Percentiles rank a stretch among this genome's conserved stretches.
Conservation (phyloP, 2,113 vertebrate species). For the Porphyrio hochstetteri region DNA sequence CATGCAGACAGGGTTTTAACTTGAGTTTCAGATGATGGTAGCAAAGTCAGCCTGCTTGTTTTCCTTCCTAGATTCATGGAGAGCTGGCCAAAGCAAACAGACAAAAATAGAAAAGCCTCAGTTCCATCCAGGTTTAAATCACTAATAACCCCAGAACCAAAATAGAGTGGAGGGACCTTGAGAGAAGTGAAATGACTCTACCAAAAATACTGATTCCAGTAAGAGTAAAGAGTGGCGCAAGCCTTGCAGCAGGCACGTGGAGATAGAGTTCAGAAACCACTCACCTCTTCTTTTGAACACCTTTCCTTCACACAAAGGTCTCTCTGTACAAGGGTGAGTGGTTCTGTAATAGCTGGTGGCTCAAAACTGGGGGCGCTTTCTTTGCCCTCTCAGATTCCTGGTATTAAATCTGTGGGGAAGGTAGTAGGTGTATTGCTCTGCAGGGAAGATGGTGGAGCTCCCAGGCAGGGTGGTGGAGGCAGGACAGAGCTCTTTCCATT, state of each 20-base stretch:
- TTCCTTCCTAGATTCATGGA: background rate
- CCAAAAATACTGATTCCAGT: background rate
- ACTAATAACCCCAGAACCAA: background rate
- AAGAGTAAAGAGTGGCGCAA: background rate
- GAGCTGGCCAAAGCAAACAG: slow-evolving; percentile 22
- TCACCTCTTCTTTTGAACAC: background rate
- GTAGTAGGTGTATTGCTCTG: background rate
- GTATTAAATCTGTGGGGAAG: background rate
- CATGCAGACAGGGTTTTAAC: background rate
- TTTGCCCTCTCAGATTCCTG: background rate
- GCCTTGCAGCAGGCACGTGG: background rate
- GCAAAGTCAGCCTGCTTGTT: background rate
- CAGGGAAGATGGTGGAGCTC: background rate
- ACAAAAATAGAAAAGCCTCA: slow-evolving; percentile 8
- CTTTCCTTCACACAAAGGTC: background rate
- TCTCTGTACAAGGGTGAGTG: background rate
- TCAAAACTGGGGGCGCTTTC: background rate
- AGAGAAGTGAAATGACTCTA: background rate
- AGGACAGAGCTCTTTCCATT: background rate
- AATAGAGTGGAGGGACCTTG: slow-evolving; percentile 25
- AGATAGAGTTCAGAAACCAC: background rate
- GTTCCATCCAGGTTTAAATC: slow-evolving; percentile 33
- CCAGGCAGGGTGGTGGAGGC: background rate
- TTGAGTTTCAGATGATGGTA: background rate
- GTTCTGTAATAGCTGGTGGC: background rate